A percentile compares a stretch with the other conserved stretches of the same genome.
phyloP scores from a whole-genome alignment of 2,888 invertebrate genomes.

The Trachelus tabidus region DNA sequence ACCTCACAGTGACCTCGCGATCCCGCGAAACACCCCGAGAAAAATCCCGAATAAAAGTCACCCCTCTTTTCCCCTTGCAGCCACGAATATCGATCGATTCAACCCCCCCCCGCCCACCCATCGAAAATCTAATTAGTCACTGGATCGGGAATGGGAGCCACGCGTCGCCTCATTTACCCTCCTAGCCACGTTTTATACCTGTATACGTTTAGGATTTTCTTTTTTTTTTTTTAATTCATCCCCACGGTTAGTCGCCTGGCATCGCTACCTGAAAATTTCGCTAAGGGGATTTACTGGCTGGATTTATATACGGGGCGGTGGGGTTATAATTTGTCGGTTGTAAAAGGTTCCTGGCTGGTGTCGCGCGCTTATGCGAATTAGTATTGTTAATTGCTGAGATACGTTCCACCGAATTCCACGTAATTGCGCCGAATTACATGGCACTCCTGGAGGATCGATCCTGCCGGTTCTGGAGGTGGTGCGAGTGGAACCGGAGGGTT shows the following conservation, averaged over 20 bases:
- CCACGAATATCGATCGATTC: background rate
- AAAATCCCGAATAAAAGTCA: background rate
- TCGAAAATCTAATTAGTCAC: background rate
- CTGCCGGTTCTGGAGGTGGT: background rate
- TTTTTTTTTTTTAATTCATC: background rate
- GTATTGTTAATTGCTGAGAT: background rate
- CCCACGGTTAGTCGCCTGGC: background rate
- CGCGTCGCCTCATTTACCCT: background rate
- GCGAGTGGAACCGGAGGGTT: background rate
- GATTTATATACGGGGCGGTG: background rate
- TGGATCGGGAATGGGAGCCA: background rate
- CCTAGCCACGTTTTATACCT: background rate
- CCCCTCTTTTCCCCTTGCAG: background rate
- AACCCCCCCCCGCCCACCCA: background rate
- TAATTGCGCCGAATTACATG: background rate
- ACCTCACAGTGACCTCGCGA: conserved; percentile 58
- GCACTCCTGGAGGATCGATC: background rate
- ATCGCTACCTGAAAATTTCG: background rate
- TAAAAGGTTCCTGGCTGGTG: background rate
- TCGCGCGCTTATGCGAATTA: background rate
- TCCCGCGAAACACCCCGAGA: conserved; percentile 24
- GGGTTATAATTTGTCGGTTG: background rate
- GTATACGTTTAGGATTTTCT: background rate
- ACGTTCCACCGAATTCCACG: background rate
- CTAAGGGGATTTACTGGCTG: background rate